These are phyloP conservation scores for Mesochorus sp. DNA, from an alignment of 2,888 invertebrate genomes.

Conservation along the genomic window DNA sequence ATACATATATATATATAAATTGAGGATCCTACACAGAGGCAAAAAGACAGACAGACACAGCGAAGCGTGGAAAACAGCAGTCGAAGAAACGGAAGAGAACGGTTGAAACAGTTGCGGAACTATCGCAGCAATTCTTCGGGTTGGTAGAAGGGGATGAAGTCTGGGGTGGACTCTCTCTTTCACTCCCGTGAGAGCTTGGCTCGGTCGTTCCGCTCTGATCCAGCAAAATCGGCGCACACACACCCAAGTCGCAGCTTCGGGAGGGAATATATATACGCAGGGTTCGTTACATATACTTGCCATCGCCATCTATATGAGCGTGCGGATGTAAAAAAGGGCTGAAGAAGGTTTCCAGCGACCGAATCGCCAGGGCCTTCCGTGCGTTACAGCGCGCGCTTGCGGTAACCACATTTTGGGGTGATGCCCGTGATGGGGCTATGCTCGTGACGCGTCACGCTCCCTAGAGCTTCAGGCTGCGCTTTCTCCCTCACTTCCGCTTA, in stretches of 20 bases:
- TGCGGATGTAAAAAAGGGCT: no score
- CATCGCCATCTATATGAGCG: conserved; percentile 6
- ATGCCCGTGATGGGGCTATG: no score
- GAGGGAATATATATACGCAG: conserved; percentile 4
- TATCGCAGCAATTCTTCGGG: conserved; percentile 71
- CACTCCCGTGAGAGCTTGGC: background rate
- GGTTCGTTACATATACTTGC: conserved; percentile 29
- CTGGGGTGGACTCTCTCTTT: background rate
- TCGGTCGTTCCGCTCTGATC: background rate
- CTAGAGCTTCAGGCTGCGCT: conserved; percentile 22
- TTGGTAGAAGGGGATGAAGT: conserved; percentile 32
- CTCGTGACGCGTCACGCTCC: conserved; percentile 35
- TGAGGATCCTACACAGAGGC: background rate
- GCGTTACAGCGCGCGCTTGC: no score
- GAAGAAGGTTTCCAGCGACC: no score
- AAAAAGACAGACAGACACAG: conserved; percentile 23
- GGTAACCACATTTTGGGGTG: no score
- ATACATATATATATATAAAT: background rate
- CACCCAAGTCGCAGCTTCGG: background rate
- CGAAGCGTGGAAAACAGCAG: conserved; percentile 74
- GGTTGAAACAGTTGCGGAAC: conserved; percentile 74
- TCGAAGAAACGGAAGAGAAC: conserved; percentile 71
- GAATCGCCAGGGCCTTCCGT: no score
- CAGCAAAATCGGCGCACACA: conserved; percentile 34
- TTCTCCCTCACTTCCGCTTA: conserved; percentile 45